Percentiles rank a stretch among this genome's conserved stretches.
Evolutionary conservation across 1,140 invertebrate genomes (phyloP).

Genomic region (Drosophila micromelanica): DNA sequence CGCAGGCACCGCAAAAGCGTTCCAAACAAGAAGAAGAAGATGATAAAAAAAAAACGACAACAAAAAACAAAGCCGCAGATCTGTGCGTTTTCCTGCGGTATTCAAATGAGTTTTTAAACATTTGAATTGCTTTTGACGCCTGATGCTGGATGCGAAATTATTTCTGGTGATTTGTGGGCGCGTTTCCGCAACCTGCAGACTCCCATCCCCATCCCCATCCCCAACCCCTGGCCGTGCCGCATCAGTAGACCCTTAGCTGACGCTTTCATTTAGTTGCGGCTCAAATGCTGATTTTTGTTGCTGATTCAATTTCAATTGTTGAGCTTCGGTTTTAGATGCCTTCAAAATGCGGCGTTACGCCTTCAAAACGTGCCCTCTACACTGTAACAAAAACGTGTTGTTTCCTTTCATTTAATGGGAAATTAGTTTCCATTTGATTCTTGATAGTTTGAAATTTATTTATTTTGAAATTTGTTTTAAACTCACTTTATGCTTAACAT

Average conservation of each 20-base stretch:
- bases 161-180: constrained; percentile 59
- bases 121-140: constrained; percentile 67
- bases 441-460: too few relatives aligned
- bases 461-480: too few relatives aligned
- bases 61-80: constrained; percentile 34
- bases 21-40: neutral
- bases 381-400: neutral
- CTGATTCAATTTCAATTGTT: constrained; percentile 69
- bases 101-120: constrained; percentile 70
- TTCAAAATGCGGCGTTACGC: constrained; percentile 5
- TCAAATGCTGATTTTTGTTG: constrained; percentile 62
- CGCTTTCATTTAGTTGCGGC: constrained; percentile 59
- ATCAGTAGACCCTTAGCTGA: neutral
- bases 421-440: too few relatives aligned
- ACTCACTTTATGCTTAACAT: too few relatives aligned
- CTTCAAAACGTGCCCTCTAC: constrained; percentile 1
- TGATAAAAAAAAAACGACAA: too few relatives aligned
- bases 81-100: constrained; percentile 54
- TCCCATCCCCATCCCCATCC: too few relatives aligned
- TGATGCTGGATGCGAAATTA: constrained; percentile 67
- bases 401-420: too few relatives aligned
- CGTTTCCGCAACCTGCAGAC: neutral
- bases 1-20: neutral
- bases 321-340: constrained; percentile 45
- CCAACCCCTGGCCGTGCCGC: too few relatives aligned